Evolutionary conservation across 1,140 invertebrate species (phyloP).

Genomic region (Sipha flava): DNA sequence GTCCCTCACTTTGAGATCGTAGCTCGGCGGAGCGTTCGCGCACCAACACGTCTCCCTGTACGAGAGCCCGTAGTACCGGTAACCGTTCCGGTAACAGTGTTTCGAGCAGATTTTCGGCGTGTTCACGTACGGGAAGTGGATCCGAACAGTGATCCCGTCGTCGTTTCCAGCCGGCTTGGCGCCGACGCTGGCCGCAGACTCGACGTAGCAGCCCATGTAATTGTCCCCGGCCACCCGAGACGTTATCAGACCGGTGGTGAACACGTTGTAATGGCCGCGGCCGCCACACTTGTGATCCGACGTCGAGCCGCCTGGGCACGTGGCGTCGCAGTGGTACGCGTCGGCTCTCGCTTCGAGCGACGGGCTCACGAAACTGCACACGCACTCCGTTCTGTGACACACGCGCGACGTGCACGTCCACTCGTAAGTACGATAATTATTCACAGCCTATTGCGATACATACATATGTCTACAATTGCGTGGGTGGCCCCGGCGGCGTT

Average conservation of each 20-base stretch:
- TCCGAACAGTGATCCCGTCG: too few species aligned
- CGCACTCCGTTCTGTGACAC: neutral
- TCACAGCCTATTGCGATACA: too few species aligned
- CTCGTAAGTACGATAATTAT: too few species aligned
- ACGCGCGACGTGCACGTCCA: too few species aligned
- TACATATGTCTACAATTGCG: too few species aligned
- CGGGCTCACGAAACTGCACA: neutral
- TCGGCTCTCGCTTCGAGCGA: neutral
- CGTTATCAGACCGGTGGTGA: neutral
- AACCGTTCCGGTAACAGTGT: neutral
- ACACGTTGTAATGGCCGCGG: neutral
- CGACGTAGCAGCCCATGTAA: constrained; percentile 1
- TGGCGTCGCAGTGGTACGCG: neutral
- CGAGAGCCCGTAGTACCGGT: neutral
- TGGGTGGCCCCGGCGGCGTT: too few species aligned
- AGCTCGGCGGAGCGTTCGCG: neutral
- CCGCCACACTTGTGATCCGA: neutral
- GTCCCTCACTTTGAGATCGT: neutral
- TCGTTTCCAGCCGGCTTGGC: neutral
- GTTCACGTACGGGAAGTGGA: neutral
- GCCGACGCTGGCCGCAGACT: neutral
- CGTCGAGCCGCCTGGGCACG: neutral
- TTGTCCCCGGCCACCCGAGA: neutral
- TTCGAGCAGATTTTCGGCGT: neutral
- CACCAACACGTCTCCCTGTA: neutral